Conservation (phyloP, 2,888 invertebrate genomes). For the Taphrorychus bicolor region DNA sequence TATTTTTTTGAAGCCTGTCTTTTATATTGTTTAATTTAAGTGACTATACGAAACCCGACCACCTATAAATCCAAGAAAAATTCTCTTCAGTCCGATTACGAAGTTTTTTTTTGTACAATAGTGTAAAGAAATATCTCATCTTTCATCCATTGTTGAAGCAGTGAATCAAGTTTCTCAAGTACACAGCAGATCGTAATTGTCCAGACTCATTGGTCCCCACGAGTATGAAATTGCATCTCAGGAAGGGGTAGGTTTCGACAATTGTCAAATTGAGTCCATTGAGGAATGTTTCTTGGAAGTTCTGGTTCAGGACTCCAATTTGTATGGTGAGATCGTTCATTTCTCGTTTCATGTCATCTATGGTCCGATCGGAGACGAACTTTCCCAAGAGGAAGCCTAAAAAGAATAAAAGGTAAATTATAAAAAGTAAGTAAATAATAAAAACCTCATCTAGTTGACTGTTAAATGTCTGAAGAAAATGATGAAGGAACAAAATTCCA, state of each 20-base stretch:
- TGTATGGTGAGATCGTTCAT: conserved; percentile 50
- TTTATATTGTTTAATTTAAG: no score
- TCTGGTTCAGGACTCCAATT: conserved; percentile 41
- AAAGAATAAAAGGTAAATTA: no score
- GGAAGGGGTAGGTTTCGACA: conserved; percentile 29
- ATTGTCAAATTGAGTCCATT: conserved; percentile 13
- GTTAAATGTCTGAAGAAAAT: no score
- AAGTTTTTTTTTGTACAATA: no score
- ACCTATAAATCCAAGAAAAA: no score
- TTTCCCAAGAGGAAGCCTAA: conserved; percentile 61
- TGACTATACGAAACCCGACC: no score
- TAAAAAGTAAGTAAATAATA: no score
- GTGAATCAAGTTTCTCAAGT: conserved; percentile 41
- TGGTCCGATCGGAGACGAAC: conserved; percentile 57
- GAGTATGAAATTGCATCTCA: conserved; percentile 39
- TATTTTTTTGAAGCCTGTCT: no score
- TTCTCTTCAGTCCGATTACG: no score
- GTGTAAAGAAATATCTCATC: neutral
- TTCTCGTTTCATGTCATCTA: conserved; percentile 51
- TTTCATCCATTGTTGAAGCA: conserved; percentile 44
- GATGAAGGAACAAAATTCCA: no score
- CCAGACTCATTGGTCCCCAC: conserved; percentile 40
- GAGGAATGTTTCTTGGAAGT: conserved; percentile 44
- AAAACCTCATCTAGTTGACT: no score
- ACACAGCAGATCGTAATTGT: conserved; percentile 25